phyloP scores from a whole-genome alignment of 1,140 invertebrate genomes.

The Orius insidiosus region DNA sequence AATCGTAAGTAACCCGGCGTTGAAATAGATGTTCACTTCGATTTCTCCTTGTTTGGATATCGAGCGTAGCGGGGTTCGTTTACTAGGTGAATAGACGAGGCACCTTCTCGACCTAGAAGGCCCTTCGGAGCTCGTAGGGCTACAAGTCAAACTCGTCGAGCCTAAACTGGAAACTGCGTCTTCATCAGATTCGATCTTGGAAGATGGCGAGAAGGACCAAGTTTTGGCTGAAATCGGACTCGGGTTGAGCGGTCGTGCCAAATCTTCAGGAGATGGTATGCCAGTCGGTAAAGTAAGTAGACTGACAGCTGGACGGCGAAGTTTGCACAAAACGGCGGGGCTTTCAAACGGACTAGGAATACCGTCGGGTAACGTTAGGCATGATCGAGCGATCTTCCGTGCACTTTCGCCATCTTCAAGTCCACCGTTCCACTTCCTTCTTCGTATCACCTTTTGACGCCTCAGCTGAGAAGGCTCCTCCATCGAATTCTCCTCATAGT shows the following conservation, averaged over 20 bases:
- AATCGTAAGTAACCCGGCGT: slow-evolving; percentile 12
- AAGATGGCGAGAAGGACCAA: slow-evolving; percentile 1
- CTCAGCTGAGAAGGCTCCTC: slow-evolving; percentile 28
- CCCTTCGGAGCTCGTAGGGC: slow-evolving; percentile 19
- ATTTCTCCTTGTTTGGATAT: slow-evolving; percentile 16
- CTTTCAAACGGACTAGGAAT: slow-evolving; percentile 18
- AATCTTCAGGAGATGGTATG: slow-evolving; percentile 20
- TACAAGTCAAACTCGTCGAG: slow-evolving; percentile 8
- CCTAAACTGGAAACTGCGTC: slow-evolving; percentile 17
- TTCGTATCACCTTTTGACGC: slow-evolving; percentile 28
- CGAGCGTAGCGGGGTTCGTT: not conserved
- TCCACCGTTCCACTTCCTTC: slow-evolving; percentile 24
- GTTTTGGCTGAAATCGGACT: slow-evolving; percentile 1
- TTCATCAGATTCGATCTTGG: slow-evolving; percentile 14
- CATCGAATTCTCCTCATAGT: not conserved
- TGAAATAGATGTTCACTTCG: slow-evolving; percentile 15
- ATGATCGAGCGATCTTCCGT: slow-evolving; percentile 13
- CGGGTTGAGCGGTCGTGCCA: slow-evolving; percentile 3
- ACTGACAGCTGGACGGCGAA: slow-evolving; percentile 8
- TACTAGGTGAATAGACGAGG: slow-evolving; percentile 21
- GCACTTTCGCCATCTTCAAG: slow-evolving; percentile 3
- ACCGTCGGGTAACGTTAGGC: slow-evolving; percentile 18
- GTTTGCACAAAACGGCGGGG: not conserved
- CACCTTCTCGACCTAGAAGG: slow-evolving; percentile 21
- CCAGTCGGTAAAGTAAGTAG: slow-evolving; percentile 21